Percentiles rank a stretch among this genome's conserved stretches.
Conservation (phyloP, 2,113 vertebrate genomes). For the Cyrtonyx montezumae region DNA sequence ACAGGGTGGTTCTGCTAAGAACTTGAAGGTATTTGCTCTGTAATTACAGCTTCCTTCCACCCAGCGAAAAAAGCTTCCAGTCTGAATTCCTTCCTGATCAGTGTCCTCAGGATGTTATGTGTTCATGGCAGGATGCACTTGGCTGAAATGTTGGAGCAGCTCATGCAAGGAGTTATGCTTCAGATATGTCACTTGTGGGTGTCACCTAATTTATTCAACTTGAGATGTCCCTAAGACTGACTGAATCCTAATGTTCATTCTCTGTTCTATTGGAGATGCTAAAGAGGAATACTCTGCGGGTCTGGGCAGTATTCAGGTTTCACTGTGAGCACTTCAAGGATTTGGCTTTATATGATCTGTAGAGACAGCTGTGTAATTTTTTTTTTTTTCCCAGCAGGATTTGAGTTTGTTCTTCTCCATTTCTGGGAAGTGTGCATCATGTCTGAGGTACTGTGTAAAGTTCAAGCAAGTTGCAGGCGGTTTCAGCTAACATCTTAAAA, state of each 20-base stretch:
- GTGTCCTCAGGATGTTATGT: rapidly evolving
- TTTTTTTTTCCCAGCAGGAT: background rate
- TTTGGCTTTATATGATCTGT: background rate
- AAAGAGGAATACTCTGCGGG: background rate
- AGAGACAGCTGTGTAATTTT: background rate
- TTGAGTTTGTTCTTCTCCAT: background rate
- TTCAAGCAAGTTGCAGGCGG: background rate
- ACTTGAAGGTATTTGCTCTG: background rate
- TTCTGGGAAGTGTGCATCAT: background rate
- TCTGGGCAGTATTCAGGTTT: background rate
- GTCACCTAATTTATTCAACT: background rate
- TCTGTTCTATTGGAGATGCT: background rate
- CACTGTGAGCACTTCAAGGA: background rate
- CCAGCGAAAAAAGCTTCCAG: background rate
- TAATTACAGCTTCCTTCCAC: background rate
- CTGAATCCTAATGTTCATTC: rapidly evolving
- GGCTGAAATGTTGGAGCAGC: background rate
- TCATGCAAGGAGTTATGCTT: background rate
- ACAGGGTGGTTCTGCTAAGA: background rate
- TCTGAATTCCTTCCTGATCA: background rate
- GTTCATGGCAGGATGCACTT: background rate
- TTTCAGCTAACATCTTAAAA: background rate
- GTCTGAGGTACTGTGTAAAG: background rate
- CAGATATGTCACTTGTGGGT: background rate
- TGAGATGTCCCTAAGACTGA: background rate